Evolutionary conservation across 2,888 invertebrate species (phyloP), one percentile per base, ranked within the genome.

Genomic region (Scaptomyza flava): DNA sequence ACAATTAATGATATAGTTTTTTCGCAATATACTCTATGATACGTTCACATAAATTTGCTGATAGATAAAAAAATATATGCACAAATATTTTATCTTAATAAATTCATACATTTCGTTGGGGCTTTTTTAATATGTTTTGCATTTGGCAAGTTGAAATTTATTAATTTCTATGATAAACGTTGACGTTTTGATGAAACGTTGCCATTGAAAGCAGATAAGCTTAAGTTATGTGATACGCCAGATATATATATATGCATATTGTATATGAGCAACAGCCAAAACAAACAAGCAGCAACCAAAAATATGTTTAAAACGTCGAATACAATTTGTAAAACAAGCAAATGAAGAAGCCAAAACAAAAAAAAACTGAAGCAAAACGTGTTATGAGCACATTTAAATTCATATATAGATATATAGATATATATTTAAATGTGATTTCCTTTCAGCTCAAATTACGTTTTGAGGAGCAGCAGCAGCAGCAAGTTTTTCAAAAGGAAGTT

Each of bases 141-240:
- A 64, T 75, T 50, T 48, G 54, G 6, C 30, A 70, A 62, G 76
- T 47, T 80, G 53, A 83, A 70, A 87, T 86, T 87, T 85, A 83
- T 83, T 82, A 82, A 83, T 87, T 85, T 83, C 70, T 75, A 80
- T 79, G 88, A 83, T 87, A 82, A 82, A 87, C 57, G 86, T 61
- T 88, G 87, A 85, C 85, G 81, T 81, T 84, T 85, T 85, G 87
- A 85, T 87, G 89, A 88, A 85, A 88, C 80, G 79, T 82, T 77
- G 87, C 87, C 82, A 82, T 85, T 76, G 82, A 87, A 68, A 64
- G 72, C 71, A 81, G 81, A 82, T 82, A 87, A 85, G 79, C 85
- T 73, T 61, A 79, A 87, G 85, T 79, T 87, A 82, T 85, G 60
- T 33, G 68, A 78, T 78, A 74, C 50, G 45, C 14, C 68, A 27